phyloP scores from a whole-genome alignment of 1,140 invertebrate genomes.

The Eueides isabella region DNA sequence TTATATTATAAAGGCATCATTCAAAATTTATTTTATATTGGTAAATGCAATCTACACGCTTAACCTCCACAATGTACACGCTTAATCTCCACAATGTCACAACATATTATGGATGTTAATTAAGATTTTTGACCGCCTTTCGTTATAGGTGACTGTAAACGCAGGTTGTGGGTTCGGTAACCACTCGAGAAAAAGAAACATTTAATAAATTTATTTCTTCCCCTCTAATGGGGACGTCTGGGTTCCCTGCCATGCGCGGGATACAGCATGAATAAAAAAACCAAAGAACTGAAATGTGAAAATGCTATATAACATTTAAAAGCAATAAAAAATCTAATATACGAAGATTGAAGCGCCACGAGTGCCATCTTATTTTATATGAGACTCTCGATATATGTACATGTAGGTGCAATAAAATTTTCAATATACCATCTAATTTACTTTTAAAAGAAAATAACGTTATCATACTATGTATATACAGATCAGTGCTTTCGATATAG shows the following conservation, averaged over 20 bases:
- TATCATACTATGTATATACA: not conserved
- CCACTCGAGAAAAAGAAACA: too few relatives aligned
- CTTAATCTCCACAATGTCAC: not conserved
- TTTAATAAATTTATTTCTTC: too few relatives aligned
- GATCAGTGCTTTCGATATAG: too few relatives aligned
- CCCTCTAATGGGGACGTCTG: too few relatives aligned
- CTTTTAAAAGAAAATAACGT: not conserved
- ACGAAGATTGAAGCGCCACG: constrained; percentile 2
- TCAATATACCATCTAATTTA: constrained; percentile 22
- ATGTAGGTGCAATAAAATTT: constrained; percentile 15
- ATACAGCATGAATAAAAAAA: too few relatives aligned
- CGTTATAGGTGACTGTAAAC: too few relatives aligned
- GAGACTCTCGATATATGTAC: not conserved
- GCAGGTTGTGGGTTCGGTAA: too few relatives aligned
- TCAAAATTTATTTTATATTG: not conserved
- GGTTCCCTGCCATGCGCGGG: too few relatives aligned
- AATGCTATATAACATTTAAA: constrained; percentile 7
- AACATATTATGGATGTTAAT: not conserved
- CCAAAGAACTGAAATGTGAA: too few relatives aligned
- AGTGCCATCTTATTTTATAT: constrained; percentile 22
- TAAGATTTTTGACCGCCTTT: constrained; percentile 7
- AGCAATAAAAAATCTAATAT: constrained; percentile 25
- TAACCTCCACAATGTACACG: not conserved
- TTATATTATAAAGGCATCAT: not conserved
- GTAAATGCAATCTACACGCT: not conserved